phyloP scores from a whole-genome alignment of 2,797 vertebrate genomes.

The Chlorospingus flavigularis region DNA sequence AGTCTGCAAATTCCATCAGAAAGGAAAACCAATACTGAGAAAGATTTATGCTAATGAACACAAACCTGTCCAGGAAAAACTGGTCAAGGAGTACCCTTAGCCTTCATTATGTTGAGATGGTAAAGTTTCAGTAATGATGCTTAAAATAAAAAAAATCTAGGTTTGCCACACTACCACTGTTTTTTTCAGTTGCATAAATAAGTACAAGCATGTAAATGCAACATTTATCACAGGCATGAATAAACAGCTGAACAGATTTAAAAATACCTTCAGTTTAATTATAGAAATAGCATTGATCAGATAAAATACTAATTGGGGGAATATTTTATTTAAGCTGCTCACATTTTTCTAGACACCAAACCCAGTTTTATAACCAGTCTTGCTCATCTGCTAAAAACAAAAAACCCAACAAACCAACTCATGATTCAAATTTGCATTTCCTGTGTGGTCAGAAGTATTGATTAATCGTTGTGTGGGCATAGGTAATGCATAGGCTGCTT shows the following conservation, averaged over 20 bases:
- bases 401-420: background rate
- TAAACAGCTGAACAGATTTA: background rate
- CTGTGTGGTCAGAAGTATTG: background rate
- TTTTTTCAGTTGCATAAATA: background rate
- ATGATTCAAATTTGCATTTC: background rate
- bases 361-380: background rate
- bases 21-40: background rate
- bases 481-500: background rate
- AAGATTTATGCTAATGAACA: background rate
- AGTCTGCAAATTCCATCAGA: background rate
- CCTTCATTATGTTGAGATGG: background rate
- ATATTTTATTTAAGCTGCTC: background rate
- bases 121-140: background rate
- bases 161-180: background rate
- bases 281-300: background rate
- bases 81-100: background rate
- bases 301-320: background rate
- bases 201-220: background rate
- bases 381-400: background rate
- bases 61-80: background rate
- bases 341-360: background rate
- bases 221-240: background rate
- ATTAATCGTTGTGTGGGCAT: background rate
- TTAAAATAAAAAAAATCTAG: background rate
- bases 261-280: slow-evolving; percentile 5